Evolutionary conservation across 1,140 invertebrate species (phyloP).

Genomic region (Penaeus vannamei): DNA sequence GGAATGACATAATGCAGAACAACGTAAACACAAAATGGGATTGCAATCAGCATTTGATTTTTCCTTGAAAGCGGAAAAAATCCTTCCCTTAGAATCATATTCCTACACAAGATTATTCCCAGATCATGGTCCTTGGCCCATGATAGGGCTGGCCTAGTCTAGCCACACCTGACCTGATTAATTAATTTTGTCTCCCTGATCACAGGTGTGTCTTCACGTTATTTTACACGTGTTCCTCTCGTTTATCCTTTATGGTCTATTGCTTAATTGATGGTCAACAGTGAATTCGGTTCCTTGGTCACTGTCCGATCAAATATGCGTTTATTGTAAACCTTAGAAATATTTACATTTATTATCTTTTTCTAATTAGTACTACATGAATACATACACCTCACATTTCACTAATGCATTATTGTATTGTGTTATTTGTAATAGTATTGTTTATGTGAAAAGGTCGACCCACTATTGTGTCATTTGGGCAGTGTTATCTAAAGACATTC

Average conservation of each 20-base stretch:
- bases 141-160: background rate
- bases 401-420: no score
- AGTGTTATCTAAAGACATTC: no score
- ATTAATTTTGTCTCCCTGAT: background rate
- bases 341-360: conserved; percentile 8
- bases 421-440: no score
- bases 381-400: no score
- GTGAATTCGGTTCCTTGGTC: background rate
- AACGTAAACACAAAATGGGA: no score
- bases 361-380: background rate
- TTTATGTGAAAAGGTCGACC: no score
- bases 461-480: no score
- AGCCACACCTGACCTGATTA: background rate
- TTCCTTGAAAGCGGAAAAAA: background rate
- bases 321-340: background rate
- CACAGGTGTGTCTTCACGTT: background rate
- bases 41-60: background rate
- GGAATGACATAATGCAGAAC: no score
- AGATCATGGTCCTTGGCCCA: no score
- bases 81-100: no score
- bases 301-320: background rate
- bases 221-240: background rate
- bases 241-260: background rate
- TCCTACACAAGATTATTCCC: no score
- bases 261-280: no score